These are phyloP conservation scores for Typhlichthys eigenmanni DNA, from an alignment of 2,797 vertebrate species.

Conservation along the genomic window DNA sequence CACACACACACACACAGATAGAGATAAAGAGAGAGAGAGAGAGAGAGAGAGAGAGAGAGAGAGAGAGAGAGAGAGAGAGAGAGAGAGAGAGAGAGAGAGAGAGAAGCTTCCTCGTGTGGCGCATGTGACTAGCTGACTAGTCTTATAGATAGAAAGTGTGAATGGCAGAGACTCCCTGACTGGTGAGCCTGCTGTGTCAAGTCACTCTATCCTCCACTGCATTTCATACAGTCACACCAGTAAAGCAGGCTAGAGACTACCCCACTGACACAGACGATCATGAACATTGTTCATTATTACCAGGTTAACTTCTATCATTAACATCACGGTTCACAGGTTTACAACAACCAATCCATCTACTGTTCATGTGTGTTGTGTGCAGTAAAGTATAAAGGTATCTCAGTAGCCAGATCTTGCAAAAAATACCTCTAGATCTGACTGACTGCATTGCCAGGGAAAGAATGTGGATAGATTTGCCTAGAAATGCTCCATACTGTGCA, in stretches of 20 bases:
- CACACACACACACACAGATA: conserved; percentile 5
- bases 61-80: no score
- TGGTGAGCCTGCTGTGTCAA: conserved; percentile 20
- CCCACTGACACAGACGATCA: conserved; percentile 7
- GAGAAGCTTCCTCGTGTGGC: neutral
- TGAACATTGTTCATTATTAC: conserved; percentile 17
- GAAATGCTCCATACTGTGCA: neutral
- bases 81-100: no score
- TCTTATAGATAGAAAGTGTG: conserved; percentile 19
- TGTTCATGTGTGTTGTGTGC: neutral
- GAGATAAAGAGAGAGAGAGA: neutral
- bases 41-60: no score
- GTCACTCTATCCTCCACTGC: conserved; percentile 15
- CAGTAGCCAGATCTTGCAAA: neutral
- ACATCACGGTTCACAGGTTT: conserved; percentile 11
- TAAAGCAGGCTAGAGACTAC: neutral
- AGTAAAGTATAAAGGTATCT: neutral
- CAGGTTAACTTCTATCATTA: conserved; percentile 25
- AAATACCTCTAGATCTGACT: neutral
- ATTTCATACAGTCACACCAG: conserved; percentile 12
- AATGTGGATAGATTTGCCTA: neutral
- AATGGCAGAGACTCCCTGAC: conserved; percentile 29
- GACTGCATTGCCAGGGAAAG: neutral
- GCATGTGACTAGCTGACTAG: neutral
- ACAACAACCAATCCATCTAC: conserved; percentile 1